Evolutionary conservation across 2,888 invertebrate species (phyloP).

Genomic region (Napeogenes inachia): DNA sequence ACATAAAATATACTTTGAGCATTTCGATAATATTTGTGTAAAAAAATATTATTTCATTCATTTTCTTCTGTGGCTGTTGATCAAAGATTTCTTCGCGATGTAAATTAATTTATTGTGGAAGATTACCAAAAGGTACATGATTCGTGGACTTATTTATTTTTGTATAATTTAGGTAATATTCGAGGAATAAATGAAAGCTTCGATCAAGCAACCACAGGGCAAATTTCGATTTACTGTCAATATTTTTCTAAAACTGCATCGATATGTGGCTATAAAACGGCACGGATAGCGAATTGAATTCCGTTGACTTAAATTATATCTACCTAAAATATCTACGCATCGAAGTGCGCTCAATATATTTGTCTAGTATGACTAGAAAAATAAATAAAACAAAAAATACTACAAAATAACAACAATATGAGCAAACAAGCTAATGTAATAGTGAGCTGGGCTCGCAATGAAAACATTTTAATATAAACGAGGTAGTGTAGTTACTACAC

Average conservation of each 20-base stretch:
- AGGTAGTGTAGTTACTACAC: constrained; percentile 76
- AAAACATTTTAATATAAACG: constrained; percentile 55
- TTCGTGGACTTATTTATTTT: neutral
- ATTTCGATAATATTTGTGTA: constrained; percentile 68
- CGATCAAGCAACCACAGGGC: constrained; percentile 39
- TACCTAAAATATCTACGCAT: constrained; percentile 42
- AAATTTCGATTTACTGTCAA: constrained; percentile 33
- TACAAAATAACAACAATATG: constrained; percentile 57
- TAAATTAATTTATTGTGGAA: constrained; percentile 10
- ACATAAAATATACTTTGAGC: constrained; percentile 74
- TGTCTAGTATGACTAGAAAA: constrained; percentile 61
- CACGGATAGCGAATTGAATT: constrained; percentile 53
- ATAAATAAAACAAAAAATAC: constrained; percentile 37
- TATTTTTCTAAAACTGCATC: constrained; percentile 49
- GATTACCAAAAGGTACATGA: neutral
- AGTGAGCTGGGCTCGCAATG: constrained; percentile 67
- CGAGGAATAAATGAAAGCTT: neutral
- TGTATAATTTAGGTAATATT: neutral
- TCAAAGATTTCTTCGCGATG: constrained; percentile 15
- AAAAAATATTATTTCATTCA: constrained; percentile 63
- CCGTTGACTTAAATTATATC: constrained; percentile 42
- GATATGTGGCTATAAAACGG: constrained; percentile 59
- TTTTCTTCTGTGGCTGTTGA: constrained; percentile 47
- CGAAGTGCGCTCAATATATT: constrained; percentile 43
- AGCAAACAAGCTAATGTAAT: constrained; percentile 49